Conservation (phyloP, 2,888 invertebrate genomes). For the Megamerina dolium region DNA sequence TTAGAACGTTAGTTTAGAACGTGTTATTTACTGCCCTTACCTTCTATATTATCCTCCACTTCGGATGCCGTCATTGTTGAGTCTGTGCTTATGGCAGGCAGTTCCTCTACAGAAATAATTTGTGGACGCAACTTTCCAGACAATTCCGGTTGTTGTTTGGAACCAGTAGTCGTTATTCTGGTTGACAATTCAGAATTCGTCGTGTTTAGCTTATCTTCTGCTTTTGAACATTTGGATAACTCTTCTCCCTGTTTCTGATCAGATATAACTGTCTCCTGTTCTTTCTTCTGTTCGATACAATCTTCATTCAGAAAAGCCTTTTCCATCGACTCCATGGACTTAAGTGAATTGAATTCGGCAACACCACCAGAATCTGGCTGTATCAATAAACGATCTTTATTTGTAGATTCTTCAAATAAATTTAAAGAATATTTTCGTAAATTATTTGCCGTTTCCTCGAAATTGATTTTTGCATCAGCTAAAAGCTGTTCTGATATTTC, state of each 20-base stretch:
- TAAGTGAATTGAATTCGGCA: constrained; percentile 2
- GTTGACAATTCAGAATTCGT: constrained; percentile 2
- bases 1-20: too few species aligned
- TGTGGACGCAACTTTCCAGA: constrained; percentile 20
- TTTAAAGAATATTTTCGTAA: too few species aligned
- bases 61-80: constrained; percentile 36
- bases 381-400: constrained; percentile 19
- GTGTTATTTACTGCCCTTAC: too few species aligned
- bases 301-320: constrained; percentile 12
- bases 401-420: too few species aligned
- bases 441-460: constrained; percentile 40
- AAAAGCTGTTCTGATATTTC: constrained; percentile 34
- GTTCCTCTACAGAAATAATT: constrained; percentile 27
- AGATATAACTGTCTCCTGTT: too few species aligned
- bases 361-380: constrained; percentile 11
- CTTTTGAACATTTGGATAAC: too few species aligned
- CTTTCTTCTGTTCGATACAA: too few species aligned
- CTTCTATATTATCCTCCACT: constrained; percentile 39
- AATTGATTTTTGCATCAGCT: constrained; percentile 37
- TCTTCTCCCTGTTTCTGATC: too few species aligned
- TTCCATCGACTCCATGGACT: constrained; percentile 26
- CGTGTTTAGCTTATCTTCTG: too few species aligned
- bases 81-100: constrained; percentile 32
- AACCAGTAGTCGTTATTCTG: constrained; percentile 3
- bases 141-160: constrained; percentile 12